These are phyloP conservation scores for Eutolmus rufibarbis DNA, from an alignment of 2,888 invertebrate genomes.

Conservation along the genomic window DNA sequence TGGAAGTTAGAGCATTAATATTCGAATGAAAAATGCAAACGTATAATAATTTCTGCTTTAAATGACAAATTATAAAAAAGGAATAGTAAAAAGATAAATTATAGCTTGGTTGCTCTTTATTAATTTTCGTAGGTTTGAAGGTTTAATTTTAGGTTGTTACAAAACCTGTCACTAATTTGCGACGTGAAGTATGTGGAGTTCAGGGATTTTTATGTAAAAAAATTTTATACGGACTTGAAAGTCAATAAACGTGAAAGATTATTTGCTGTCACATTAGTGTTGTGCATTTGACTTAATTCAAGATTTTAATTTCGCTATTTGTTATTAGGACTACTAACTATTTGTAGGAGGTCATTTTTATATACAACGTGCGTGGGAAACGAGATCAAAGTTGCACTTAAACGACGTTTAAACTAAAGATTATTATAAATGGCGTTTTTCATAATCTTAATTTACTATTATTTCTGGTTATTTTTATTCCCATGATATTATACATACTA, in stretches of 20 bases:
- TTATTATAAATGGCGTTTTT: too few relatives aligned
- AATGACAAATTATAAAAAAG: not conserved
- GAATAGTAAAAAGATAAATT: not conserved
- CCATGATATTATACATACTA: too few relatives aligned
- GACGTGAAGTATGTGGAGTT: not conserved
- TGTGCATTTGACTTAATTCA: not conserved
- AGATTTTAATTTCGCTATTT: too few relatives aligned
- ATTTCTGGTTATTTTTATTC: too few relatives aligned
- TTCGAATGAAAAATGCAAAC: not conserved
- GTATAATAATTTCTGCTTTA: not conserved
- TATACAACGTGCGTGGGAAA: too few relatives aligned
- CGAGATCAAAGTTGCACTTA: too few relatives aligned
- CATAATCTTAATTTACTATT: too few relatives aligned
- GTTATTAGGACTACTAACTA: too few relatives aligned
- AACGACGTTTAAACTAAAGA: too few relatives aligned
- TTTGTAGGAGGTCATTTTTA: too few relatives aligned
- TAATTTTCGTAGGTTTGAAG: not conserved
- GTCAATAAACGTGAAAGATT: not conserved
- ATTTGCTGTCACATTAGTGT: not conserved
- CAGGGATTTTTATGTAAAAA: not conserved
- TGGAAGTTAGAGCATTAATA: not conserved
- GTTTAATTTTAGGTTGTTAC: not conserved
- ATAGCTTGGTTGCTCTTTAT: not conserved
- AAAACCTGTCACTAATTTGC: not conserved
- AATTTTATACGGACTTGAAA: not conserved